Conservation (phyloP, 2,797 vertebrate species). For the Pempheris klunzingeri region DNA sequence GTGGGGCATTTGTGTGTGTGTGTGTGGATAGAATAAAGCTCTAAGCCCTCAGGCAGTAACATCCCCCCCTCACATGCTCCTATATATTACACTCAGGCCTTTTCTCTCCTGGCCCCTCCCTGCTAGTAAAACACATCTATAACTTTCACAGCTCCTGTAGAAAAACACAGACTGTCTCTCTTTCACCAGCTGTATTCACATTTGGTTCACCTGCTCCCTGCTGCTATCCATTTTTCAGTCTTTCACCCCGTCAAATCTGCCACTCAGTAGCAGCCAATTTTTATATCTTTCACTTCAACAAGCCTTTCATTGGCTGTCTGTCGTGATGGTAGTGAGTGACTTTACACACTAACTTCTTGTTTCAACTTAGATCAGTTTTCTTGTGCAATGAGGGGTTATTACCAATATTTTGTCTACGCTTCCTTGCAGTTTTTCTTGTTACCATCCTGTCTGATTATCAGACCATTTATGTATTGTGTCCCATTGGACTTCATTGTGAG, state of each 20-base stretch:
- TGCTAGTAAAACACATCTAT: conserved; percentile 62
- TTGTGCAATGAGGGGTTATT: background rate
- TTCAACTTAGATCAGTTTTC: background rate
- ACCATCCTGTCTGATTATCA: conserved; percentile 18
- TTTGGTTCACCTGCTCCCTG: conserved; percentile 62
- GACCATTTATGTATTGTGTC: background rate
- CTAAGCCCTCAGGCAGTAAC: conserved; percentile 23
- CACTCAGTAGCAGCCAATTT: background rate
- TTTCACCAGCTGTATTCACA: conserved; percentile 58
- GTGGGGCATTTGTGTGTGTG: conserved; percentile 43
- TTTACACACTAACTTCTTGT: background rate
- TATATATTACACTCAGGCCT: conserved; percentile 32
- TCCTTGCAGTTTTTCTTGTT: background rate
- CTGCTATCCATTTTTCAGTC: conserved; percentile 35
- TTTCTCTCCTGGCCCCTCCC: background rate
- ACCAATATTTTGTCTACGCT: background rate
- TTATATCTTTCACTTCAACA: conserved; percentile 17
- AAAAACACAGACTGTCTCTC: conserved; percentile 50
- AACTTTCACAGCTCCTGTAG: conserved; percentile 59
- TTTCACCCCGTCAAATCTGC: conserved; percentile 20
- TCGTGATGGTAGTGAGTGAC: background rate
- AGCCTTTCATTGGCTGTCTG: background rate
- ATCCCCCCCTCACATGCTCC: conserved; percentile 14
- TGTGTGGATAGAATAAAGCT: conserved; percentile 23
- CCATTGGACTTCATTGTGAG: background rate